Evolutionary conservation across 2,797 vertebrate species (phyloP).

Genomic region (Sphenodon punctatus): DNA sequence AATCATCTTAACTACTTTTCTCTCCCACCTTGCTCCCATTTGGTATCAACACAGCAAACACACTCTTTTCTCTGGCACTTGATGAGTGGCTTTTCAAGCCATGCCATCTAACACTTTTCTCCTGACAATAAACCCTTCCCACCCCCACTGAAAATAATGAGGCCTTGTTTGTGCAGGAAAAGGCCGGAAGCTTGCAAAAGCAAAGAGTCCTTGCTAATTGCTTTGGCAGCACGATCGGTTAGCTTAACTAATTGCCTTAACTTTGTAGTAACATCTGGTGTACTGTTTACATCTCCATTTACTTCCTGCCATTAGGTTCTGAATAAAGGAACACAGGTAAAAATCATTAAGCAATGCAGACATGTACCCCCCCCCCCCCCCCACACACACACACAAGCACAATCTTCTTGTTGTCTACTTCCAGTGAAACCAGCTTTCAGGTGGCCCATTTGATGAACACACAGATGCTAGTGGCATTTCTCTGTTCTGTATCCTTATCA

Average conservation of each 20-base stretch:
- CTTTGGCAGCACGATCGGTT: background rate
- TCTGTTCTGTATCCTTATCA: too few species aligned
- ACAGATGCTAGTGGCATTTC: too few species aligned
- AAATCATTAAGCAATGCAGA: background rate
- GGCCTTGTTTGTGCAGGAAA: background rate
- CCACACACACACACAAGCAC: background rate
- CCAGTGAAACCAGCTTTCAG: background rate
- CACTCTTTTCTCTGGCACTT: too few species aligned
- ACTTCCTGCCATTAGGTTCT: background rate
- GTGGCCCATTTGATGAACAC: too few species aligned
- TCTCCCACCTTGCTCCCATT: too few species aligned
- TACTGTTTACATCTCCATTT: constrained; percentile 5
- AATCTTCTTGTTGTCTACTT: background rate
- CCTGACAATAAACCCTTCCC: too few species aligned
- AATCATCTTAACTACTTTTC: too few species aligned
- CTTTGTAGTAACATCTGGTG: constrained; percentile 28
- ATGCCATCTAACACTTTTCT: too few species aligned
- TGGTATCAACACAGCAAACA: too few species aligned
- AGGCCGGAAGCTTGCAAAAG: constrained; percentile 12
- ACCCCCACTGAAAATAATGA: background rate
- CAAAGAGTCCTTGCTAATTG: constrained; percentile 10
- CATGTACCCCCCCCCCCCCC: too few species aligned
- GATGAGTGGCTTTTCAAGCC: too few species aligned
- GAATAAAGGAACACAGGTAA: constrained; percentile 5
- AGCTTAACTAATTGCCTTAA: constrained; percentile 27